Evolutionary conservation across 2,888 invertebrate genomes (phyloP), one percentile per base, ranked within the genome.

Genomic region (Merodon equestris): DNA sequence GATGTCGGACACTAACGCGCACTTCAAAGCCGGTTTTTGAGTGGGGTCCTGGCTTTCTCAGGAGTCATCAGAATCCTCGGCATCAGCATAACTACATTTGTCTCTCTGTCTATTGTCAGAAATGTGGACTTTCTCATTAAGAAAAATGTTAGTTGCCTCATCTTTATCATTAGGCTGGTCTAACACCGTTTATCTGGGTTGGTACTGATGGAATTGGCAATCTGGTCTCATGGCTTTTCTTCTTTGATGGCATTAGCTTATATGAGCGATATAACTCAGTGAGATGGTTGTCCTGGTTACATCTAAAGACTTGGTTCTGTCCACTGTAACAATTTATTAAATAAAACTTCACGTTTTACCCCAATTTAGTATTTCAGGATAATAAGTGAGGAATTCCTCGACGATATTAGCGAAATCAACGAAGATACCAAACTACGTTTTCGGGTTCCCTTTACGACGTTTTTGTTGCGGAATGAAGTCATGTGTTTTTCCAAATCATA

Each of bases 361-460:
- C 66, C 68, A 27, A 75, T 48, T 56, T 66, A 1, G 47, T 67
- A 48, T 40, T 9, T 10, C 40, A 40, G 40, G 12, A 40, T 7
- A 40, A n/a, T n/a, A 40, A 2, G 10, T 40, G 9, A 3, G n/a
- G 40, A 3, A 40, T 10, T 3, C n/a, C 40, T 10, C 9, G 50
- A 7, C 53, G 19, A 75, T 47, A n/a, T 85, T 84, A 72, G 83
- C 82, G 63, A 88, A 87, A 4, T 87, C 88, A 12, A 74, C 48
- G 18, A 74, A 60, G 17, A 67, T 18, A 34, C 66, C 83, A 81
- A 36, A 75, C 53, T 53, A 1, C 13, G 84, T 63, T 68, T 87
- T 88, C 0, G 83, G 44, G 73, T 86, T 85, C 82, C 79, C 83
- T 79, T 86, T 87, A 42, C 13, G 36, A 45, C 84, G 63, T 60